A percentile compares a stretch with the other conserved stretches of the same genome.
Evolutionary conservation across 2,113 vertebrate genomes (phyloP).

Genomic region (Apodemus sylvaticus): DNA sequence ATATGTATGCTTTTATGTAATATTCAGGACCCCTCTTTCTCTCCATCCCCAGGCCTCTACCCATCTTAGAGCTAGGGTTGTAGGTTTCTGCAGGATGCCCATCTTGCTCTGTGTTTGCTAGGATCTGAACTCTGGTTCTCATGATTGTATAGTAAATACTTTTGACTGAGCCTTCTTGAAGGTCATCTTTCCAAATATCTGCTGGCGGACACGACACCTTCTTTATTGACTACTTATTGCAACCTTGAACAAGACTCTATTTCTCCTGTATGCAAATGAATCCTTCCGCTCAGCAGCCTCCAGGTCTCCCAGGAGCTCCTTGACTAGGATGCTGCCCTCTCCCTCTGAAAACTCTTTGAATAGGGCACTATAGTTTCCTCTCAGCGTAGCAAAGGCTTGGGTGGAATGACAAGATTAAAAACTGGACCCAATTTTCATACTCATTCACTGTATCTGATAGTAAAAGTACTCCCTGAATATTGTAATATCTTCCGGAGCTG

Average conservation of each 20-base stretch:
- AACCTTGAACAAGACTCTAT: not conserved
- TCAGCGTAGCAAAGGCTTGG: not conserved
- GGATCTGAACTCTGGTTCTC: not conserved
- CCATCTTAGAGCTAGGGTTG: not conserved
- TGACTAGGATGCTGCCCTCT: not conserved
- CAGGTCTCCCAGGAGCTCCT: not conserved
- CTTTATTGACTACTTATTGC: not conserved
- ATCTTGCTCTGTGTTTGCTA: not conserved
- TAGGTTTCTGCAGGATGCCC: not conserved
- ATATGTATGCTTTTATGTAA: not conserved
- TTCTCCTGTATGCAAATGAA: not conserved
- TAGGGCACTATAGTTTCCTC: not conserved
- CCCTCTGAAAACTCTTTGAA: not conserved
- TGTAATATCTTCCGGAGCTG: not conserved
- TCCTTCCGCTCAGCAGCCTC: fast-evolving
- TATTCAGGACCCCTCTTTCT: no score
- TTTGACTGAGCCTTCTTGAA: not conserved
- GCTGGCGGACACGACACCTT: not conserved
- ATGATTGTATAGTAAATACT: not conserved
- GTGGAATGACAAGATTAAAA: not conserved
- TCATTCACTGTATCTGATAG: not conserved
- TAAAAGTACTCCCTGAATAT: not conserved
- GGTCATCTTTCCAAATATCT: not conserved
- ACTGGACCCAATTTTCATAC: not conserved
- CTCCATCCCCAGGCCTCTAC: not conserved